Base-by-base conservation (phyloP, 2,113 vertebrate genomes). In the Leptobrachium leishanense region DNA sequence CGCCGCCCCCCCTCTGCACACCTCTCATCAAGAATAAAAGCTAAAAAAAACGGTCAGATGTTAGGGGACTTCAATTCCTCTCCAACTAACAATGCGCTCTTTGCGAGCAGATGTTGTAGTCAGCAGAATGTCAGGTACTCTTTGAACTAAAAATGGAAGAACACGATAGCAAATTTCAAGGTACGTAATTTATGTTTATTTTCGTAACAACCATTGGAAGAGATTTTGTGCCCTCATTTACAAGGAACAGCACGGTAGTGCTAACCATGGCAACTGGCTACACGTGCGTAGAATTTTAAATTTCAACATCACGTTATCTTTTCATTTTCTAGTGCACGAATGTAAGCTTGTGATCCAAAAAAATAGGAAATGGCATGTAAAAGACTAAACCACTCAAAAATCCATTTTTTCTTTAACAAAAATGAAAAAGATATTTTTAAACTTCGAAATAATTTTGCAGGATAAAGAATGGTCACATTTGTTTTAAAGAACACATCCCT, bases 181-280 rank as follows among this genome's bases (percentile, higher is more conserved):
- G 59, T 59, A 72, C 72, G 57, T 80, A 65, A 79, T 79, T 67
- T 80, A 66, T 80, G 70, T 54, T 68, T 69, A 80, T 73, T 80
- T 73, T 44, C 70, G 63, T 74, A 80, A 74, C 63, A 67, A 74
- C 70, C 77, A 80, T 44, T 44, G 31, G 5, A 12, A 15, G 42
- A 0, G 68, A 63, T 75, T 84, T 63, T 59, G 10, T 2, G 31
- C 55, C 67, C 12, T 1, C 43, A 80, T 67, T 87, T 76, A 54
- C 54, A 43, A 72, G 50, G 67, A 40, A 68, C 66, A 66, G 50
- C 64, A 44, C 72, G 74, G 79, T 74, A 75, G 63, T 68, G 76
- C 71, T 83, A 82, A 81, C 81, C 66, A 79, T 79, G 68, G 82
- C 77, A 82, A 79, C 82, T 64, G 64, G 50, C 53, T 11, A 67